Evolutionary conservation across 2,113 vertebrate genomes (phyloP), one percentile per base, ranked within the genome.

Genomic region (Carlito syrichta): DNA sequence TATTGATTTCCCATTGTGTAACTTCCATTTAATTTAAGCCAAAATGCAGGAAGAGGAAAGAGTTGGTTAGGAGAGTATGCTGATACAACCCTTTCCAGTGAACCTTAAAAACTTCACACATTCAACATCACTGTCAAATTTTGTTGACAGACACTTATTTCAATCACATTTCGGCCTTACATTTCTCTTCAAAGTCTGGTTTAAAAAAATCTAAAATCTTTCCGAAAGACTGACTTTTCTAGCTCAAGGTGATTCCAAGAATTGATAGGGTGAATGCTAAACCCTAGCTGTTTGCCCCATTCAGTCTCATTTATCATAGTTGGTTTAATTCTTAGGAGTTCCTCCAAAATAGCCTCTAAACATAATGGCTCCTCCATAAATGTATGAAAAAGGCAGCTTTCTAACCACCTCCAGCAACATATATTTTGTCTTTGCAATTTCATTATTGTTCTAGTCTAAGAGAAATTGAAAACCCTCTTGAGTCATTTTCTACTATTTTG

Each of bases 271-370:
- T 97, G 40, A 96, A 62, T 27, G 81, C 63, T 96, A 73, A 98
- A 89, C 32, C 25, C 0, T 79, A 97, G 35, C 40, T 87, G 12
- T 96, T 98, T 97, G 58, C 63, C 58, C 50, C 79, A 60, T 95
- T 97, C 54, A 94, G 14, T 84, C 78, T 95, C 86, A 97, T 92
- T 96, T 73, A 97, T 97, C 90, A 96, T 91, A 95, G 91, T 98
- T 98, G 38, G 16, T 97, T 98, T 97, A 98, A 97, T 97, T 97
- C 68, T 93, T 97, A 97, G 91, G 89, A 95, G 27, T 94, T 94
- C 94, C 50, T 96, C n/a, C 40, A 97, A 92, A 98, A 97, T 91
- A 52, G 50, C 25, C 95, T 98, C 48, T 89, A 94, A 97, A 97
- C 35, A 62, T 96, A 68, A 84, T 95, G 95, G 87, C 54, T 93